A percentile compares a stretch with the other conserved stretches of the same genome.
Evolutionary conservation across 2,797 vertebrate genomes (phyloP).

Genomic region (Microctenopoma lineatum): DNA sequence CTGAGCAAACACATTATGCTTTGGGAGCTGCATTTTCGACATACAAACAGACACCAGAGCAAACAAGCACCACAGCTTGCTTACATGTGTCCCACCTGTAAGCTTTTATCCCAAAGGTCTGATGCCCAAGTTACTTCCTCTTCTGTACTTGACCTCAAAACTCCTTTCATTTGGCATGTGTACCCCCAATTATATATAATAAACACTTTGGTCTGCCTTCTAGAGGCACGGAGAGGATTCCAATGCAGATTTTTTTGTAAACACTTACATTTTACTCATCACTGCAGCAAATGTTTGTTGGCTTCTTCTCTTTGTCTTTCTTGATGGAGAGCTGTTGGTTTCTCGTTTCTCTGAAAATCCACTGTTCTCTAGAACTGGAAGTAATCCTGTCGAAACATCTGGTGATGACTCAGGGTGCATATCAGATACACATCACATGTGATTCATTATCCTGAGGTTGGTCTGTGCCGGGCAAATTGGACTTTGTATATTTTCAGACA

Average conservation of each 20-base stretch:
- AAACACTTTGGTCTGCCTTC: slow-evolving; percentile 68
- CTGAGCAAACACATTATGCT: slow-evolving; percentile 77
- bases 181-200: slow-evolving; percentile 72
- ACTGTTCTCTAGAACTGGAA: slow-evolving; percentile 73
- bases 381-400: slow-evolving; percentile 80
- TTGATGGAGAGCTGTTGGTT: slow-evolving; percentile 51
- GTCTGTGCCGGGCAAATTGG: slow-evolving; percentile 79
- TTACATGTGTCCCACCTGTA: slow-evolving; percentile 81
- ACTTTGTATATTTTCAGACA: slow-evolving; percentile 84
- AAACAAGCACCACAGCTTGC: slow-evolving; percentile 78
- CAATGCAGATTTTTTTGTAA: slow-evolving; percentile 37
- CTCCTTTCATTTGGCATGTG: slow-evolving; percentile 77
- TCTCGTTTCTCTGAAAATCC: slow-evolving; percentile 60
- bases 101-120: slow-evolving; percentile 78
- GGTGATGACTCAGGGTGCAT: slow-evolving; percentile 82
- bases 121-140: slow-evolving; percentile 77
- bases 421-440: slow-evolving; percentile 84
- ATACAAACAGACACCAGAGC: slow-evolving; percentile 79
- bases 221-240: slow-evolving; percentile 49
- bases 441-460: slow-evolving; percentile 83
- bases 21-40: slow-evolving; percentile 73
- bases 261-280: slow-evolving; percentile 51
- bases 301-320: slow-evolving; percentile 55
- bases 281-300: slow-evolving; percentile 67
- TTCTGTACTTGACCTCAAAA: slow-evolving; percentile 81